These are phyloP conservation scores for Sisyra nigra DNA, from an alignment of 2,888 invertebrate species.

Conservation along the genomic window DNA sequence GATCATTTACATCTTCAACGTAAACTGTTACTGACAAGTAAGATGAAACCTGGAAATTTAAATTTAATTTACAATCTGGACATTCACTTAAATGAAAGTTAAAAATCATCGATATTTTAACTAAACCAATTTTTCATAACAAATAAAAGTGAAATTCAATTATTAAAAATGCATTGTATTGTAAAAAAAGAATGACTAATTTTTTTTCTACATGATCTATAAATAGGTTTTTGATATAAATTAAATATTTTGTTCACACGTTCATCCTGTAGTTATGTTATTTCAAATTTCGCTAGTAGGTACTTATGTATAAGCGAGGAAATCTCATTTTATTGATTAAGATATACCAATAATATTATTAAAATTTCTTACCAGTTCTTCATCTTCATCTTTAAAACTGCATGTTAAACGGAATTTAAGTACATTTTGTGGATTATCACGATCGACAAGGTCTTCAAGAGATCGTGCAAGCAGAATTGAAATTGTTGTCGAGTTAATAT, in stretches of 20 bases:
- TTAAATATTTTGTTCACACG: no score
- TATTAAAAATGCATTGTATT: background rate
- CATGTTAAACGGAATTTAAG: slow-evolving; percentile 69
- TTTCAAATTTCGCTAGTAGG: no score
- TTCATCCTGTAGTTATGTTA: no score
- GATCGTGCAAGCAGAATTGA: slow-evolving; percentile 60
- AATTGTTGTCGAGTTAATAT: slow-evolving; percentile 61
- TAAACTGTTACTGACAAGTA: slow-evolving; percentile 75
- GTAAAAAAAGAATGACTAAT: no score
- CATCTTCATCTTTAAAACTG: slow-evolving; percentile 48
- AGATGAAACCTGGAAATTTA: slow-evolving; percentile 50
- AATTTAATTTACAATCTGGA: background rate
- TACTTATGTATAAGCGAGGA: no score
- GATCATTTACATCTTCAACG: slow-evolving; percentile 78
- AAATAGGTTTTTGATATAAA: no score
- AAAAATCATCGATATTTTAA: no score
- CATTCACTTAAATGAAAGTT: background rate
- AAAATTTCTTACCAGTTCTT: slow-evolving; percentile 33
- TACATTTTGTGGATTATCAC: slow-evolving; percentile 62
- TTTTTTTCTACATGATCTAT: no score
- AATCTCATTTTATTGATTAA: no score
- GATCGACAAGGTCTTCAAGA: slow-evolving; percentile 66
- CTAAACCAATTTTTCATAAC: background rate
- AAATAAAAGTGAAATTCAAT: background rate
- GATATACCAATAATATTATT: no score